Base-by-base conservation (phyloP, 2,888 invertebrate genomes). In the Zygaena filipendulae region DNA sequence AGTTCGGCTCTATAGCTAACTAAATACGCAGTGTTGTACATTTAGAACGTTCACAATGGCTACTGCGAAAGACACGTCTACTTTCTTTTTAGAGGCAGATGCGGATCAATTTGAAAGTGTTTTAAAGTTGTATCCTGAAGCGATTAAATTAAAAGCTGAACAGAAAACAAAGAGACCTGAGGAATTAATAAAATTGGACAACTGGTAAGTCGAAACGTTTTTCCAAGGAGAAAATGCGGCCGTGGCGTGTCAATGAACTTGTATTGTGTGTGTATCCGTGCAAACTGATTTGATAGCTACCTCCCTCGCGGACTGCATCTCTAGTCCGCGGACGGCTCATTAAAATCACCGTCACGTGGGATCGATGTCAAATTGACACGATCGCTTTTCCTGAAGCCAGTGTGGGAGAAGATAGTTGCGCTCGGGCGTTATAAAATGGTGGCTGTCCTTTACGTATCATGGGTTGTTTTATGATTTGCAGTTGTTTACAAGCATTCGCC, bases 121-220 rank as follows among this genome's bases (percentile, higher is more conserved):
- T 66, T 85, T 92, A 62, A 90, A 91, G 82, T 83, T 95, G 59
- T 95, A 95, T 81, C 93, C 94, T 55, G 88, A 94, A 83, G 95
- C 93, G 50, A 83, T 95, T 49, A 88, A 88, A 81, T 79, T 95
- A 52, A 95, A 95, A 82, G 94, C 95, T 40, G 91, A 94, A 70
- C 87, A 86, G 71, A 92, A 91, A 72, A 88, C 87, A 67, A 95
- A 95, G 84, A 95, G 91, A 82, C 92, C 95, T 32, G 95, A 95
- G 71, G 95, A 95, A 80, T 86, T 95, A 62, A 89, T 95, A 75
- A 94, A 95, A 81, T 84, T 95, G 82, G 95, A 95, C 83, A 90
- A 92, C 72, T 95, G 95, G 95, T 93, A 83, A 92, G 91, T 88
- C 62, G 57, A 55, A 67, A 71, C 72, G 69, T 66, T 69, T 74